A percentile compares a stretch with the other conserved stretches of the same genome.
Conservation (phyloP, 2,113 vertebrate species). For the Chloropsis cyanopogon region DNA sequence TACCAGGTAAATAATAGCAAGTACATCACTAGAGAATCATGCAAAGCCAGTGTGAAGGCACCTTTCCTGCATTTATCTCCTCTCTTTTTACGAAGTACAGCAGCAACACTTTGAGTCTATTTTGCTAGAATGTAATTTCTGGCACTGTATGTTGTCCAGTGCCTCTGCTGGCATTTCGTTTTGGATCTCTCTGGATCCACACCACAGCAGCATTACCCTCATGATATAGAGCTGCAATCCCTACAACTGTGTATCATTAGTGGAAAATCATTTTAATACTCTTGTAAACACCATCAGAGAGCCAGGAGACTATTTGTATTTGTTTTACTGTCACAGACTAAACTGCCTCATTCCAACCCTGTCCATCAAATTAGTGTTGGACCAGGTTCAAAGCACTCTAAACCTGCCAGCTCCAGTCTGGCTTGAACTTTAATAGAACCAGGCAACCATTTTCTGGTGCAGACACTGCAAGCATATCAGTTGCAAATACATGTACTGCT, state of each 20-base stretch:
- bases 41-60: not conserved
- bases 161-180: not conserved
- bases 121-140: not conserved
- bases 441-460: constrained; percentile 32
- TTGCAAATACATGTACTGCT: not conserved
- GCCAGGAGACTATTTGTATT: constrained; percentile 50
- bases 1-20: not conserved
- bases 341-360: constrained; percentile 50
- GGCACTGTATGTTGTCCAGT: not conserved
- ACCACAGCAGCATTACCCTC: constrained; percentile 8
- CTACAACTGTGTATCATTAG: constrained; percentile 45
- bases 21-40: not conserved
- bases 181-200: not conserved
- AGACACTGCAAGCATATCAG: not conserved
- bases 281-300: constrained; percentile 62
- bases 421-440: constrained; percentile 45
- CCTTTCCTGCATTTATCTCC: not conserved
- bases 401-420: constrained; percentile 57
- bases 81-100: not conserved
- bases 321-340: constrained; percentile 57
- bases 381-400: constrained; percentile 34
- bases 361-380: constrained; percentile 70
- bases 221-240: constrained; percentile 40
- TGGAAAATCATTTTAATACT: constrained; percentile 59
- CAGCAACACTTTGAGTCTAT: not conserved